These are phyloP conservation scores for Frieseomelitta varia DNA, from an alignment of 1,140 invertebrate genomes.

Conservation along the genomic window DNA sequence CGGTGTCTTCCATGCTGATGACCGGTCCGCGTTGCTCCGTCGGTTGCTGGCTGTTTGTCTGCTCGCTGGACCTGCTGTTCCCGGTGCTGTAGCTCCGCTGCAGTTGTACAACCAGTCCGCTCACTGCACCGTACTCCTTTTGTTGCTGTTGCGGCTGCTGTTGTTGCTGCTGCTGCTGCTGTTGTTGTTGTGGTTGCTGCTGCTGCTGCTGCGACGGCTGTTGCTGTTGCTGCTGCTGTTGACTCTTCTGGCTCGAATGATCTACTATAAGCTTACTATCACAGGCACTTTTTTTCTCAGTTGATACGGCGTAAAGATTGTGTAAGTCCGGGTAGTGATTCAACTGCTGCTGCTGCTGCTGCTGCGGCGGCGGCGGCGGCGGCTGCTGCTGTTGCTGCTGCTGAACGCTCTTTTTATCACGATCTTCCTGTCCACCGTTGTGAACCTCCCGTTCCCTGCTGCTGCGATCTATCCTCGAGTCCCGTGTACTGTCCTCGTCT, in stretches of 20 bases:
- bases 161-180: constrained; percentile 72
- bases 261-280: constrained; percentile 83
- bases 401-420: constrained; percentile 67
- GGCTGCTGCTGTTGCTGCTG: constrained; percentile 54
- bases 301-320: constrained; percentile 80
- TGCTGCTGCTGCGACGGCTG: constrained; percentile 56
- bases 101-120: constrained; percentile 79
- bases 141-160: constrained; percentile 75
- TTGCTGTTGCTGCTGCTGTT: constrained; percentile 72
- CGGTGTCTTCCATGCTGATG: constrained; percentile 79
- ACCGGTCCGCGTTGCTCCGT: constrained; percentile 74
- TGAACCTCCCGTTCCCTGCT: constrained; percentile 76
- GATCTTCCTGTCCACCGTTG: constrained; percentile 72
- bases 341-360: constrained; percentile 65
- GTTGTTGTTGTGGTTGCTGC: constrained; percentile 53
- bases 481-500: constrained; percentile 74
- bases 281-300: constrained; percentile 83
- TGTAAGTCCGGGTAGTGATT: constrained; percentile 81
- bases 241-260: constrained; percentile 82
- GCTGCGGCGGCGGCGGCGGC: constrained; percentile 52
- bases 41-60: constrained; percentile 65
- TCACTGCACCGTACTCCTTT: constrained; percentile 70
- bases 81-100: constrained; percentile 75
- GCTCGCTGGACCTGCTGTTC: constrained; percentile 59
- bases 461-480: constrained; percentile 72